Percentiles rank a stretch among this genome's conserved stretches.
phyloP scores from a whole-genome alignment of 2,113 vertebrate genomes.

The Butorides virescens region DNA sequence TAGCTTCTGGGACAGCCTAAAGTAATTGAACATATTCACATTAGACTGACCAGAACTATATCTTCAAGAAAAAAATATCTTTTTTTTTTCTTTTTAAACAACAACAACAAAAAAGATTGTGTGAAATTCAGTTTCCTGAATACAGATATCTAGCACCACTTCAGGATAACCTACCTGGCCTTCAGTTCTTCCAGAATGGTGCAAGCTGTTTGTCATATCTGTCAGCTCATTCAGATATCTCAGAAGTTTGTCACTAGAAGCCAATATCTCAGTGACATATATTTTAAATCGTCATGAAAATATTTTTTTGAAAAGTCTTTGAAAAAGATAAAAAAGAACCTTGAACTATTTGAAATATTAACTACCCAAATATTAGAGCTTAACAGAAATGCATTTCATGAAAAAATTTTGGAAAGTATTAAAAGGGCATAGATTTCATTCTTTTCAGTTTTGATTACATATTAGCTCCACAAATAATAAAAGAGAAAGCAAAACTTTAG shows the following conservation, averaged over 20 bases:
- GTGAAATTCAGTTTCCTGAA: neutral
- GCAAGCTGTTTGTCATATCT: neutral
- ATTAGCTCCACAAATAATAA: neutral
- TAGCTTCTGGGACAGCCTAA: neutral
- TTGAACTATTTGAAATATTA: neutral
- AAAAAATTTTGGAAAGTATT: neutral
- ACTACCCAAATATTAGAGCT: neutral
- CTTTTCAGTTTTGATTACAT: neutral
- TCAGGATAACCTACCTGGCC: neutral
- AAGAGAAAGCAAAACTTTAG: neutral
- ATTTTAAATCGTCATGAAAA: neutral
- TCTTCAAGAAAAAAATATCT: neutral
- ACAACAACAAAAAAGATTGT: no score
- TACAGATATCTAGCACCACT: neutral
- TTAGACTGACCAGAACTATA: neutral
- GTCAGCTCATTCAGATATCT: neutral
- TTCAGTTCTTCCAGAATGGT: neutral
- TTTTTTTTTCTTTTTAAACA: neutral
- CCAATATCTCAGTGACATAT: neutral
- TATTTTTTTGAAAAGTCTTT: neutral
- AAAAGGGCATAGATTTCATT: neutral
- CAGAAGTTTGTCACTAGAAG: neutral
- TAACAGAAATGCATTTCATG: neutral
- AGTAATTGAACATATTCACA: neutral
- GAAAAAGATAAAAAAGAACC: neutral